phyloP scores from a whole-genome alignment of 2,888 invertebrate species.

The Phalangium opilio region DNA sequence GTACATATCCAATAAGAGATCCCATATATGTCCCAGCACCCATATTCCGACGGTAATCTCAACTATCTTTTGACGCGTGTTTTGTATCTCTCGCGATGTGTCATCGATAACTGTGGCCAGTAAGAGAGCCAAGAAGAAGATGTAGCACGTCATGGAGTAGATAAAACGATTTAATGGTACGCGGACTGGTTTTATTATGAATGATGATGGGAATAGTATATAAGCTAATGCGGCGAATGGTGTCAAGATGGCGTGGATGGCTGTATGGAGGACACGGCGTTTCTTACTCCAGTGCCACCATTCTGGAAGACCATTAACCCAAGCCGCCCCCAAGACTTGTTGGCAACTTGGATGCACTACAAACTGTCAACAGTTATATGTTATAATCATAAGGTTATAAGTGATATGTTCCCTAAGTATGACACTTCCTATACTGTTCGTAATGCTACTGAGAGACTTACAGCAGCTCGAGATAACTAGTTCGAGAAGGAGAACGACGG shows the following conservation, averaged over 20 bases:
- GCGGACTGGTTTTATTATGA: conserved; percentile 22
- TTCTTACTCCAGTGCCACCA: conserved; percentile 14
- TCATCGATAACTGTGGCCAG: conserved; percentile 27
- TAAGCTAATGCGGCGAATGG: conserved; percentile 13
- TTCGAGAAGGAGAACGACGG: too few species aligned
- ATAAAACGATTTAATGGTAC: conserved; percentile 57
- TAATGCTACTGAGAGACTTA: too few species aligned
- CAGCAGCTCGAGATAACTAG: too few species aligned
- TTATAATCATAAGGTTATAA: too few species aligned
- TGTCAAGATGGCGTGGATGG: conserved; percentile 14
- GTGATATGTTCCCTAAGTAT: too few species aligned
- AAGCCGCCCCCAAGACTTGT: conserved; percentile 31
- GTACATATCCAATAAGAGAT: conserved; percentile 10
- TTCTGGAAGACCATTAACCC: conserved; percentile 15
- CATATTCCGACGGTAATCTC: conserved; percentile 13
- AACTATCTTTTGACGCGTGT: conserved; percentile 32
- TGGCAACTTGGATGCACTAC: conserved; percentile 61
- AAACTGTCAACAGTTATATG: too few species aligned
- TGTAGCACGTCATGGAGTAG: conserved; percentile 47
- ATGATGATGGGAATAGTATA: conserved; percentile 12
- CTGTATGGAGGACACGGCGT: conserved; percentile 9
- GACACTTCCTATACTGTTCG: too few species aligned
- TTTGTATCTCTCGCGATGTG: conserved; percentile 16
- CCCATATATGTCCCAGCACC: conserved; percentile 15
- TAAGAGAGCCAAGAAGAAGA: conserved; percentile 47